Base-by-base conservation (phyloP, 2,888 invertebrate species). In the Altica lythri region DNA sequence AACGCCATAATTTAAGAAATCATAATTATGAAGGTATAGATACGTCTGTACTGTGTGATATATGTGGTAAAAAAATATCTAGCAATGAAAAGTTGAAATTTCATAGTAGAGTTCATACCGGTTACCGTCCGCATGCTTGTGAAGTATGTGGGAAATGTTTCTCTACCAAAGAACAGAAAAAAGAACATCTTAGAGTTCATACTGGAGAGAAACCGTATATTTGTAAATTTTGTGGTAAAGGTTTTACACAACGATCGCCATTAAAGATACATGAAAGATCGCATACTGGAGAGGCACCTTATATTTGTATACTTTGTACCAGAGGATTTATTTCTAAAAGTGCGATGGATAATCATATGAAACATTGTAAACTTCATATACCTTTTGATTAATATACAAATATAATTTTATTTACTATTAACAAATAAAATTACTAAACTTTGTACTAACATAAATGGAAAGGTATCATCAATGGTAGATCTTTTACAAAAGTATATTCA, bases 261-360 rank as follows among this genome's bases (percentile, higher is more conserved):
- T 72, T 84, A 61, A 81, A 80, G 42, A 75, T 83, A 44, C 84
- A 84, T 74, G 81, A 82, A 72, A 78, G 83, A 47, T 81, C 80
- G 37, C 83, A 84, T 72, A 81, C 81, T 0, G 83, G 83, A 0
- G 82, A 83, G 75, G 79, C 80, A 69, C 83, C 84, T 37, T 81
- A 83, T 75, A 77, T 80, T 46, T 75, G 75, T 46, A 65, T 68
- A 22, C 60, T 73, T 6, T 75, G 75, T 51, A 62, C 64, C 5
- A 74, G 68, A 57, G 73, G 72, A 1, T 75, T 74, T 53, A 70
- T 71, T 29, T 73, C 74, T 2, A 73, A 72, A 53, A 71, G 71
- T 44, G 70, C 72, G 34, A 70, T 73, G 68, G 71, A 74, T 53
- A 71, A 68, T 17, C 75, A 75, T 49, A 69, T 70, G 66, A 74